These are phyloP conservation scores for Axinella damicornis DNA, from an alignment of 37 sponge, comb jelly and placozoan species.

Conservation along the genomic window DNA sequence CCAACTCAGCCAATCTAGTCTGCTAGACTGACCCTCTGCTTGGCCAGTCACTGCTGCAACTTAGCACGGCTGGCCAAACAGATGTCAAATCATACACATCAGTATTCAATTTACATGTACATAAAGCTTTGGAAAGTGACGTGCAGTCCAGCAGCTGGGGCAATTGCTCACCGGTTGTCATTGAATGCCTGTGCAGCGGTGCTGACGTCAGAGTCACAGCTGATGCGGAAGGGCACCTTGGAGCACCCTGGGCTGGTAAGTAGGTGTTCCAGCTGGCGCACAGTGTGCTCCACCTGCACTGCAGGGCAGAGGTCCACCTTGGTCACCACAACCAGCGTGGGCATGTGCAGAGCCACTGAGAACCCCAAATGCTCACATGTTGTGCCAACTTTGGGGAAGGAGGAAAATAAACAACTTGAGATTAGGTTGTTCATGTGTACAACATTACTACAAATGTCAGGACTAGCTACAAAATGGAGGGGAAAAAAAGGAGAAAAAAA, in stretches of 20 bases:
- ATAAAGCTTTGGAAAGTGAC: no score
- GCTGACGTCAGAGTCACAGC: constrained; percentile 64
- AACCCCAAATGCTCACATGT: constrained; percentile 91
- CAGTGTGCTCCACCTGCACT: constrained; percentile 52
- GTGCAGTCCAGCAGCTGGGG: no score
- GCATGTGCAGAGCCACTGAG: constrained; percentile 85
- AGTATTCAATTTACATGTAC: not conserved
- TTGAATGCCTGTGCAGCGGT: constrained; percentile 75
- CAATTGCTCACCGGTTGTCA: constrained; percentile 44
- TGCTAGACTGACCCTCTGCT: no score
- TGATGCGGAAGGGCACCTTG: constrained; percentile 50
- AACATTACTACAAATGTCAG: not conserved
- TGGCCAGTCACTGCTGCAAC: no score
- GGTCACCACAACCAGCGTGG: constrained; percentile 90
- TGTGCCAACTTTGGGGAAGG: constrained; percentile 74
- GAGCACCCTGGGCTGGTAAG: constrained; percentile 61
- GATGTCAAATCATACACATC: not conserved
- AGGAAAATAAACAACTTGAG: not conserved
- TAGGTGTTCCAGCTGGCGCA: constrained; percentile 65
- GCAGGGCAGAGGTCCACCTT: constrained; percentile 86
- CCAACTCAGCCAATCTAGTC: no score
- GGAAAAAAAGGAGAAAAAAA: constrained; percentile 45
- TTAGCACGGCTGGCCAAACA: no score
- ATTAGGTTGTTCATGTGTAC: not conserved
- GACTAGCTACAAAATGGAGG: not conserved